Evolutionary conservation across 2,113 vertebrate genomes (phyloP).

Genomic region (Neotragus moschatus): DNA sequence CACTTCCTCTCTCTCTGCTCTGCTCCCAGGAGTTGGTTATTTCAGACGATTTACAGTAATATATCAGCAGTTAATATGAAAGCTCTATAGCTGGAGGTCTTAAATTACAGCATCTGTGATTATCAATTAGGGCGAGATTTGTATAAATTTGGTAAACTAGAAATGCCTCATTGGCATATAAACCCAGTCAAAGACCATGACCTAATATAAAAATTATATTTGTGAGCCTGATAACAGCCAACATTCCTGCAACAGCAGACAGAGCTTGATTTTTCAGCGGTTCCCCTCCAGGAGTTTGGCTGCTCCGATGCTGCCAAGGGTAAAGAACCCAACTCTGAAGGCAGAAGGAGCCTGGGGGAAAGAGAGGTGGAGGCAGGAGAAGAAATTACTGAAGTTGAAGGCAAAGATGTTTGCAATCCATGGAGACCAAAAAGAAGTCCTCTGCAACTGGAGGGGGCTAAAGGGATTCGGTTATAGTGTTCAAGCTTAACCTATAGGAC

Average conservation of each 20-base stretch:
- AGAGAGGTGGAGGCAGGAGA: neutral
- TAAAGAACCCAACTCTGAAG: neutral
- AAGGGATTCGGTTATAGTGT: no score
- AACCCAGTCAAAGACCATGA: conserved; percentile 83
- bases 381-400: neutral
- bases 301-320: neutral
- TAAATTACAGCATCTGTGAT: conserved; percentile 91
- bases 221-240: conserved; percentile 65
- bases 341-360: neutral
- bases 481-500: neutral
- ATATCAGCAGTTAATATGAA: conserved; percentile 88
- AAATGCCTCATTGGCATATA: conserved; percentile 85
- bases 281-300: conserved; percentile 26
- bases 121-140: conserved; percentile 94
- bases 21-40: conserved; percentile 86
- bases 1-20: conserved; percentile 62
- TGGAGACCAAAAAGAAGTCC: neutral
- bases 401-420: conserved; percentile 32
- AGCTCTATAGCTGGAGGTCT: conserved; percentile 87
- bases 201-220: conserved; percentile 78
- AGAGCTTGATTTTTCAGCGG: neutral
- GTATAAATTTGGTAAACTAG: conserved; percentile 90
- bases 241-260: conserved; percentile 50
- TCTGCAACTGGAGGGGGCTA: neutral
- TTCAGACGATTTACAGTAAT: conserved; percentile 83